These are phyloP conservation scores for Drosophila prosaltans DNA, from an alignment of 1,140 invertebrate genomes.

Conservation along the genomic window DNA sequence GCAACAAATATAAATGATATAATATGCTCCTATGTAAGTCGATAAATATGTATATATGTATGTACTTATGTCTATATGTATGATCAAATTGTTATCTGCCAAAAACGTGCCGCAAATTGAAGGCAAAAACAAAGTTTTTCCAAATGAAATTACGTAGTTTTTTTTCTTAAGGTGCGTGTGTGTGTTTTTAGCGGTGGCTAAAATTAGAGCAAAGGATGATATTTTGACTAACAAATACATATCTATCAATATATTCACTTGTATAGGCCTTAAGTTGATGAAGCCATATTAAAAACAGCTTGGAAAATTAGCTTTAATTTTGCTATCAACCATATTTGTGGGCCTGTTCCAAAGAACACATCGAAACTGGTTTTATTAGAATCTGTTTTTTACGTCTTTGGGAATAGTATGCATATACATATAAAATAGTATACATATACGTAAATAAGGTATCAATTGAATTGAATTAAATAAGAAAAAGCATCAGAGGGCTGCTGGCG, in stretches of 20 bases:
- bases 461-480: slow-evolving; percentile 47
- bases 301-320: slow-evolving; percentile 2
- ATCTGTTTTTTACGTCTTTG: not conserved
- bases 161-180: slow-evolving; percentile 24
- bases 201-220: slow-evolving; percentile 41
- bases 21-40: not conserved
- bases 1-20: not conserved
- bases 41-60: not conserved
- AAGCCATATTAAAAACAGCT: slow-evolving; percentile 20
- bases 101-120: slow-evolving; percentile 39
- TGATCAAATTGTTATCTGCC: slow-evolving; percentile 42
- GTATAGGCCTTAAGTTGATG: not conserved
- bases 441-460: slow-evolving; percentile 39
- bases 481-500: not conserved
- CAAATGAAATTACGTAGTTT: slow-evolving; percentile 48
- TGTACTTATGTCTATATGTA: not conserved
- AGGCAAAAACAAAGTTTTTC: slow-evolving; percentile 31
- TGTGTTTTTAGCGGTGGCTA: slow-evolving; percentile 36
- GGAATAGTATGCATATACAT: not conserved
- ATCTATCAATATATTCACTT: not conserved
- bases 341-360: not conserved
- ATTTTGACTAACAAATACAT: not conserved
- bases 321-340: not conserved
- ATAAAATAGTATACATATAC: not conserved
- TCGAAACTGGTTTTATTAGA: slow-evolving; percentile 32